Evolutionary conservation across 2,113 vertebrate genomes (phyloP), one percentile per base, ranked within the genome.

Genomic region (Anguilla japonica): DNA sequence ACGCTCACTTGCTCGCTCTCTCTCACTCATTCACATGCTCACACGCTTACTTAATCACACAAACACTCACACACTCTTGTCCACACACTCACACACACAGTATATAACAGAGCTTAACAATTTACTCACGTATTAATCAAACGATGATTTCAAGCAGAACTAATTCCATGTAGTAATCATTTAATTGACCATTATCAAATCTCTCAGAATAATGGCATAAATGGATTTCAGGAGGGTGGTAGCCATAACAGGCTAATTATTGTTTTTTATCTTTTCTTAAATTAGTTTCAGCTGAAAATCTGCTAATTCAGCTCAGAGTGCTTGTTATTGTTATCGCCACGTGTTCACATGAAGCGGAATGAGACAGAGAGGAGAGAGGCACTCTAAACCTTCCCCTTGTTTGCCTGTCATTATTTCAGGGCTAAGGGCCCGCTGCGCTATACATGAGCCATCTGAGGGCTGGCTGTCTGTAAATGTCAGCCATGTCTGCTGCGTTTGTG

Each of bases 101-200:
- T 53, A 14, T 67, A 26, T 67, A 67, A 79, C 3, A 85, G 29
- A 80, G 29, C 43, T 15, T 56, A 56, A 79, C 20, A 7, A 26
- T 56, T 39, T 29, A n/a, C 39, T 56, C 11, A 5, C 16, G 39
- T 60, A 56, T 80, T 40, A 85, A 60, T 80, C 78, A 57, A 85
- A 81, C 34, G 34, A 34, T 34, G 20, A 83, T 83, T 83, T 60
- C 57, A 29, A 83, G 82, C 82, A 81, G 53, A 81, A 60, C 84
- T 81, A 79, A 26, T 41, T 80, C 78, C 78, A 81, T 81, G 79
- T 60, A 60, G 43, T 60, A 75, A 41, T 85, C 75, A 75, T n/a
- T 80, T 80, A 80, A 85, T 85, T 85, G 84, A 80, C 84, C 34
- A 67, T 85, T 79, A 40, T 39, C 46, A 22, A 79, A 80, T 56